Evolutionary conservation across 2,797 vertebrate genomes (phyloP), one percentile per base, ranked within the genome.

Genomic region (Ctenopoma multispine): DNA sequence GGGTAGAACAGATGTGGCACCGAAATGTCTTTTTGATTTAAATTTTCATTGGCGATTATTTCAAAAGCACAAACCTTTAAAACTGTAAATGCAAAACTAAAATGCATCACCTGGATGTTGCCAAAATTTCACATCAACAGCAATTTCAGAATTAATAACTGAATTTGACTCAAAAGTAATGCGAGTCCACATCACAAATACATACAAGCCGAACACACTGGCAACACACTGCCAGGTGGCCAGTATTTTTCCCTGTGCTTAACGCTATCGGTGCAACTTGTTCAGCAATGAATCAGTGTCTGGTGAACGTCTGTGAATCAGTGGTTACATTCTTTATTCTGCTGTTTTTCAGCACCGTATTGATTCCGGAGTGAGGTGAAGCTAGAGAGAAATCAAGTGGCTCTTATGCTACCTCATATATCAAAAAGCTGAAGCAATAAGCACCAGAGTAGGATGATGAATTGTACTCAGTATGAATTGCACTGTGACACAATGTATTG

Each of bases 361-460:
- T 51, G 89, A 90, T 88, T 59, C 48, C 18, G 56, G 31, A 62
- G 63, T 0, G 4, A 71, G 18, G 55, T 27, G 58, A 74, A 74
- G 72, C 83, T 72, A 12, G 63, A 55, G 86, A 84, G 83, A 89
- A 90, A 89, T 90, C 82, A 86, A 59, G 62, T 14, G 36, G 34
- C 67, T 87, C 69, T 81, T 62, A 71, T 53, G 67, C 73, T 49
- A 4, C 49, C 68, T 80, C 81, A 63, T 85, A 73, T 48, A 77
- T 86, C 80, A 86, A 67, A 31, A 23, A 13, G 62, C 56, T 43
- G 70, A 46, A 78, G 80, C 65, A 69, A 29, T 64, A 70, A 79
- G 63, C 8, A 77, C 48, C 57, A 46, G 38, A 46, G 73, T 50
- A 18, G 72, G 57, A 51, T 74, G 82, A 86, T 82, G 73, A 69